phyloP scores from a whole-genome alignment of 2,888 invertebrate genomes.

The Hirtodrosophila trivittata region DNA sequence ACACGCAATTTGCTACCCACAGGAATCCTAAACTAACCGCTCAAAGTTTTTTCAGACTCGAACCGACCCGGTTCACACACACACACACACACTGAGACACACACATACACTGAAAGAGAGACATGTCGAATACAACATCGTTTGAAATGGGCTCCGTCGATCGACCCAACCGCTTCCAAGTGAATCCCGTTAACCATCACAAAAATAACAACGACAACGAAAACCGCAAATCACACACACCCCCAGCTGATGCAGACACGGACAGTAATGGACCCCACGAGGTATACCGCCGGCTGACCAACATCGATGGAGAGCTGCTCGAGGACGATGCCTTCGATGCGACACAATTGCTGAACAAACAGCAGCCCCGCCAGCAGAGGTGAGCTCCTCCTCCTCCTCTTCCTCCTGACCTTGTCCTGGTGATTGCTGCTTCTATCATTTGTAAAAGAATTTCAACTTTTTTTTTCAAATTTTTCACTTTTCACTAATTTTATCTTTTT shows the following conservation, averaged over 20 bases:
- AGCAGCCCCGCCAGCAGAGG: constrained; percentile 80
- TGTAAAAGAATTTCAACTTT: constrained; percentile 42
- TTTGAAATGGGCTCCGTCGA: constrained; percentile 83
- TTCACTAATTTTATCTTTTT: constrained; percentile 32
- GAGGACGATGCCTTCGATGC: constrained; percentile 83
- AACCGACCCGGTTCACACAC: constrained; percentile 13
- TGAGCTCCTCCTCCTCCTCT: constrained; percentile 44
- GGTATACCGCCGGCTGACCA: constrained; percentile 82
- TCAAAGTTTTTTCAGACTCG: constrained; percentile 7
- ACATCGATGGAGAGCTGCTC: constrained; percentile 79
- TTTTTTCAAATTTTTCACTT: constrained; percentile 31
- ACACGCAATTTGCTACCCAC: constrained; percentile 29
- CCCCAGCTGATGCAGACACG: constrained; percentile 24
- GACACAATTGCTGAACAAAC: constrained; percentile 80
- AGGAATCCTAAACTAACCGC: constrained; percentile 12
- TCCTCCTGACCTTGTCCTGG: constrained; percentile 3
- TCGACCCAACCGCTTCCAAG: constrained; percentile 84
- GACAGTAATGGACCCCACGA: constrained; percentile 75
- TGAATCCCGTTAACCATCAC: constrained; percentile 83
- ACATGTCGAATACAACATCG: constrained; percentile 82
- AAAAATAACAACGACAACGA: constrained; percentile 74
- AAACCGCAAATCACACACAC: constrained; percentile 59
- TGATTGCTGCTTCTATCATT: background rate
- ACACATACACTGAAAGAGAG: constrained; percentile 17
- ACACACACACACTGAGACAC: constrained; percentile 12